Base-by-base conservation (phyloP, 2,113 vertebrate species). In the Zosterops lateralis region DNA sequence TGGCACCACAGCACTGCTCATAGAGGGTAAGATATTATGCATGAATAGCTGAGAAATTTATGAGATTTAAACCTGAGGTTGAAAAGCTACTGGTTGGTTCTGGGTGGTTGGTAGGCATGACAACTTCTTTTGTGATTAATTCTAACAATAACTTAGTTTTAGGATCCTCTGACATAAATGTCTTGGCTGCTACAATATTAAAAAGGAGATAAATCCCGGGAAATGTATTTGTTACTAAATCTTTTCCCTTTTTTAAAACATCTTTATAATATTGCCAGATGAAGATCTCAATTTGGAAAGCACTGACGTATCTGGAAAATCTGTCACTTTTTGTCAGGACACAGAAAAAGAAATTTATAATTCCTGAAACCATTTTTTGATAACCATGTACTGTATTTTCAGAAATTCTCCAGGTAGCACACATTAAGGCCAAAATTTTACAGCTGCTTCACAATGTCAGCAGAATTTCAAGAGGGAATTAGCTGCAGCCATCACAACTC, bases 101-200 rank as follows among this genome's bases (percentile, higher is more conserved):
- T 65, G 75, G 34, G 61, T 38, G 34, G 61, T 78, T 26, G 36
- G 53, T 71, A 92, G 77, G 87, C 80, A 89, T 40, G 34, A 91
- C 67, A 61, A 50, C 44, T 84, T 54, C 57, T 83, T 84, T 87
- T 57, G n/a, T 87, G 91, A 96, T 95, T 90, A 89, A 96, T 88
- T 88, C 51, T 73, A 72, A 86, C 68, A 85, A 87, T 96, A 93
- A 87, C 64, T 96, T 92, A 89, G 57, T 84, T 95, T 92, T 88
- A 95, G 72, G 53, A 95, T 84, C 61, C 34, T 93, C 85, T 93
- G 89, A 92, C 77, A 87, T 65, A 67, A 68, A 72, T 72, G 54
- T 67, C 68, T 81, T 50, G 45, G 44, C 76, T 93, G 66, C 60
- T 93, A 45, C 77, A 95, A 82, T 92, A 95, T 93, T 94, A 89